These are phyloP conservation scores for Malaclemys terrapin DNA, from an alignment of 2,113 vertebrate genomes.

Conservation along the genomic window DNA sequence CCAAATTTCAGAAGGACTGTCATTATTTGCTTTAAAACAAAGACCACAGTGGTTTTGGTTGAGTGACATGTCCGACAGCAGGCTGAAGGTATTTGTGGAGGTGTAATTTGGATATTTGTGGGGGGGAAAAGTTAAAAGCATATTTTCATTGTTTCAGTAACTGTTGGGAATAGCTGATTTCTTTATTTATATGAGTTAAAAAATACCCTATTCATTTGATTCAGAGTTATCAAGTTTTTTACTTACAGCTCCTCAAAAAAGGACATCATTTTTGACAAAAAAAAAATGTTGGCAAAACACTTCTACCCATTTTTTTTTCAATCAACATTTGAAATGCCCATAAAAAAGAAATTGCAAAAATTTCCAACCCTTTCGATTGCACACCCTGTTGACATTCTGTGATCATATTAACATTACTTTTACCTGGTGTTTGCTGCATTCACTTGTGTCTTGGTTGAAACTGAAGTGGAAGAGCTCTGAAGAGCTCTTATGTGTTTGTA, in stretches of 20 bases:
- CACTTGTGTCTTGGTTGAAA: not conserved
- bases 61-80: not conserved
- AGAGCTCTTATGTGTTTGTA: not conserved
- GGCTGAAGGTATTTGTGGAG: not conserved
- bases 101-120: not conserved
- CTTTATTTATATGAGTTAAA: not conserved
- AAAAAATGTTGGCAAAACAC: not conserved
- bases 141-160: not conserved
- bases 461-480: fast-evolving
- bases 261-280: not conserved
- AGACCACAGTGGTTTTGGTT: not conserved
- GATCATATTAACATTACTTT: not conserved
- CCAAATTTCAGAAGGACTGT: not conserved
- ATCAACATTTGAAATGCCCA: not conserved
- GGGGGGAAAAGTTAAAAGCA: not conserved
- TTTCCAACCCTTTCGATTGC: not conserved
- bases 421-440: not conserved
- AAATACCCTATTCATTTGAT: fast-evolving
- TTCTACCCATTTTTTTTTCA: not conserved
- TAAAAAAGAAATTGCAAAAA: not conserved
- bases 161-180: not conserved
- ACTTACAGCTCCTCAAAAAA: not conserved
- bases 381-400: fast-evolving
- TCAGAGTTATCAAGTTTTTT: not conserved
- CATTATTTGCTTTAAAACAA: slow-evolving; percentile 3